These are phyloP conservation scores for Seriola quinqueradiata DNA, from an alignment of 2,113 vertebrate genomes.

Conservation along the genomic window DNA sequence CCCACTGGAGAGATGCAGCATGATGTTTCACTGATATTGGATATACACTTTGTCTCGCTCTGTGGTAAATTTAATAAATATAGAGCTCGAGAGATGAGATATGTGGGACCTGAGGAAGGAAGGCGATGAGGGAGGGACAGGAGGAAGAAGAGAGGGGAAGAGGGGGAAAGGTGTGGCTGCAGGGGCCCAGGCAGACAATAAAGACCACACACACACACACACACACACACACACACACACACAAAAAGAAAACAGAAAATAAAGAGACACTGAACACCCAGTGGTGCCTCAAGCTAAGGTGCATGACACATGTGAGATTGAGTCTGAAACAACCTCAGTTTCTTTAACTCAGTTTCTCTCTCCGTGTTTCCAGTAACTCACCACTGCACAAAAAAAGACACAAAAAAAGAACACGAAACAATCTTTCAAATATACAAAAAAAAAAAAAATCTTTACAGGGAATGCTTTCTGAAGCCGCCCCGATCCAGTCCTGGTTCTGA, in stretches of 20 bases:
- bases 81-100: constrained; percentile 33
- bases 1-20: constrained; percentile 27
- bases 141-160: not conserved
- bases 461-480: constrained; percentile 17
- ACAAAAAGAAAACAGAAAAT: constrained; percentile 17
- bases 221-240: not conserved
- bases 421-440: constrained; percentile 8
- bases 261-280: constrained; percentile 35
- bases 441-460: not conserved
- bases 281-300: constrained; percentile 61
- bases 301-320: constrained; percentile 47
- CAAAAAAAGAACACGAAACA: not conserved
- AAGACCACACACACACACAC: constrained; percentile 10
- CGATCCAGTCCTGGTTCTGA: not conserved
- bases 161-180: not conserved
- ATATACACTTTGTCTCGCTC: not conserved
- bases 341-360: constrained; percentile 12
- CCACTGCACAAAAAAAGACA: not conserved
- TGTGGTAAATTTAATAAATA: constrained; percentile 61
- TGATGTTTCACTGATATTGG: constrained; percentile 29
- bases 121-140: not conserved
- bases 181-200: constrained; percentile 30
- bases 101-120: constrained; percentile 18
- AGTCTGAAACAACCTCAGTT: constrained; percentile 10
- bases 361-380: constrained; percentile 18